phyloP scores from a whole-genome alignment of 1,140 invertebrate genomes.

The Vanessa tameamea region DNA sequence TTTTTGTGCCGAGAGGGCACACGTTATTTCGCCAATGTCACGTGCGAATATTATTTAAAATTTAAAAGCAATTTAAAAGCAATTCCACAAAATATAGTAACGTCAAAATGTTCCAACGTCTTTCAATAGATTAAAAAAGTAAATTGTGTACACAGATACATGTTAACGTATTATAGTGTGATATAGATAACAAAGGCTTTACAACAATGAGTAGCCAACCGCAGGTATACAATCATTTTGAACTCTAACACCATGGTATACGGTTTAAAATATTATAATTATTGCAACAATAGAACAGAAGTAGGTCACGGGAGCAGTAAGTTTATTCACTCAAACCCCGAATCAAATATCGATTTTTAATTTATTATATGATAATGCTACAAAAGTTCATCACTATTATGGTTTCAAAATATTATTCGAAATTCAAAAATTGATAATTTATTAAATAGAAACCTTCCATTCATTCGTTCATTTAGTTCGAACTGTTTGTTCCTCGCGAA shows the following conservation, averaged over 20 bases:
- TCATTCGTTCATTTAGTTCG: too few relatives aligned
- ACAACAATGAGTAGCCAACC: conserved; percentile 33
- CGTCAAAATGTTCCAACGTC: conserved; percentile 8
- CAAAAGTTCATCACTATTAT: not conserved
- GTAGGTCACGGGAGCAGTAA: conserved; percentile 36
- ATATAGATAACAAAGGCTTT: conserved; percentile 35
- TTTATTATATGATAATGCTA: conserved; percentile 25
- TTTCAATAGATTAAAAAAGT: conserved; percentile 25
- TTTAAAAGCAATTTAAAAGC: too few relatives aligned
- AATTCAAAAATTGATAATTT: too few relatives aligned
- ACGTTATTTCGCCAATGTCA: too few relatives aligned
- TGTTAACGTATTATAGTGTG: conserved; percentile 23
- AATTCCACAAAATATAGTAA: not conserved
- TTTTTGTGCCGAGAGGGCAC: too few relatives aligned
- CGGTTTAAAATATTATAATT: conserved; percentile 12
- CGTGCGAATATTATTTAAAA: too few relatives aligned
- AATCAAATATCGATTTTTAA: conserved; percentile 37
- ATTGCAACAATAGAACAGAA: conserved; percentile 24
- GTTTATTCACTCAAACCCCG: conserved; percentile 36
- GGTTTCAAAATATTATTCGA: not conserved
- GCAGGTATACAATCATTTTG: conserved; percentile 14
- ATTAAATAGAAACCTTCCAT: too few relatives aligned
- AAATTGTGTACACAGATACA: conserved; percentile 1
- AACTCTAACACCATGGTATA: conserved; percentile 21
- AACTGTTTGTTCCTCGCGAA: too few relatives aligned